These are phyloP conservation scores for Mionectes olivaceus DNA, from an alignment of 2,797 vertebrate genomes.

Conservation along the genomic window DNA sequence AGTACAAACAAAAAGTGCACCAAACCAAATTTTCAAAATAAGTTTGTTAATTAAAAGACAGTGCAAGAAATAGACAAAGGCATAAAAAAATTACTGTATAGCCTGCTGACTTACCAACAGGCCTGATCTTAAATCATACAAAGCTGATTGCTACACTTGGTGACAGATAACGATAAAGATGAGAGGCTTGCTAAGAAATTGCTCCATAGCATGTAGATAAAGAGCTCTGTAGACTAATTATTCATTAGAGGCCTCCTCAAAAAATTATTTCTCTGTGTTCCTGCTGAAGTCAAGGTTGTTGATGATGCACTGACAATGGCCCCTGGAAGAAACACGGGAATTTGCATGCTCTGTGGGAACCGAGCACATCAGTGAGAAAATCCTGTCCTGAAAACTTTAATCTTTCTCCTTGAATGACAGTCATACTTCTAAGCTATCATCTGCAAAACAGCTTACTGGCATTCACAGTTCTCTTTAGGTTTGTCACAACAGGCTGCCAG, in stretches of 20 bases:
- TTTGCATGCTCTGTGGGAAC: background rate
- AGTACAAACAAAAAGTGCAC: background rate
- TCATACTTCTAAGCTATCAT: background rate
- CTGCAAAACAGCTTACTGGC: background rate
- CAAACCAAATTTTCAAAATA: background rate
- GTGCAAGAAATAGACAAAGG: background rate
- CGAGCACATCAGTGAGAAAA: background rate
- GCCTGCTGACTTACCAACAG: background rate
- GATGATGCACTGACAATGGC: background rate
- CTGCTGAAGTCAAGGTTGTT: background rate
- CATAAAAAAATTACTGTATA: background rate
- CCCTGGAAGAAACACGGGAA: background rate
- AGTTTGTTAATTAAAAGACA: background rate
- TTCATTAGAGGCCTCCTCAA: background rate
- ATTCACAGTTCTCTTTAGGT: background rate
- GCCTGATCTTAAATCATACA: background rate
- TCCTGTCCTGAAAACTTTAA: background rate
- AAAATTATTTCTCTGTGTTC: background rate
- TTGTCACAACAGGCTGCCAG: background rate
- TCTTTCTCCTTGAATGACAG: background rate
- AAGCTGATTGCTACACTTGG: background rate
- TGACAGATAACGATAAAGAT: background rate
- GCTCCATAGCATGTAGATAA: background rate
- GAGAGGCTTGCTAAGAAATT: background rate
- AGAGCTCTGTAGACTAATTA: background rate